Conservation (phyloP, 2,797 vertebrate species). For the Falco peregrinus region DNA sequence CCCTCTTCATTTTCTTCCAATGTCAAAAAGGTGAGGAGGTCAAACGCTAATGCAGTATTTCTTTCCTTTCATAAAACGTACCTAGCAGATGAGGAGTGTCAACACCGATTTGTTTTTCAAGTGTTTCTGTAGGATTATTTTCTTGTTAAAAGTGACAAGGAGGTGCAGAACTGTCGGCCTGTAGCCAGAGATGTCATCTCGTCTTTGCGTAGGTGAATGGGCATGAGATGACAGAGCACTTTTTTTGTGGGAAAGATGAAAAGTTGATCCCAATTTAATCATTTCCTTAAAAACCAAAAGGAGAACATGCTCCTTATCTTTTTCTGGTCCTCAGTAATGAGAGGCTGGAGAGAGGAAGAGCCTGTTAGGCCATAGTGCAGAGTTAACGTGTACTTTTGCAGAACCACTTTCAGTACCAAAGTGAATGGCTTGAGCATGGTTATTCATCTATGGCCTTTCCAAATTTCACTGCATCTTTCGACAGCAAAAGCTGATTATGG, state of each 20-base stretch:
- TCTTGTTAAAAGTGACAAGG: conserved; percentile 71
- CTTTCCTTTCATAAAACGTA: conserved; percentile 10
- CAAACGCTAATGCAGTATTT: conserved; percentile 54
- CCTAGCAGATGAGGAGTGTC: conserved; percentile 67
- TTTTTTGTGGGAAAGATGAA: conserved; percentile 35
- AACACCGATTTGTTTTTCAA: conserved; percentile 64
- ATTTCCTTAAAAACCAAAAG: conserved; percentile 18
- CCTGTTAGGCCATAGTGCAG: background rate
- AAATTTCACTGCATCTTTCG: background rate
- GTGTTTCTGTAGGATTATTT: conserved; percentile 64
- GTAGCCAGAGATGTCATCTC: conserved; percentile 54
- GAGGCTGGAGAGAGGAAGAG: background rate
- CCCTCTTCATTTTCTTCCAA: conserved; percentile 20
- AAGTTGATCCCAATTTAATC: conserved; percentile 12
- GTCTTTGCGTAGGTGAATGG: conserved; percentile 47
- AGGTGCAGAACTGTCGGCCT: conserved; percentile 56
- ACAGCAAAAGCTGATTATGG: background rate
- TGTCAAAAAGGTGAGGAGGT: conserved; percentile 50
- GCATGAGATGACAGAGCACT: conserved; percentile 20
- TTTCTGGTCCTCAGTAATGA: background rate
- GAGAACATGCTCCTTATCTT: background rate
- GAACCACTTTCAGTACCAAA: background rate
- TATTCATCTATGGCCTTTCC: background rate
- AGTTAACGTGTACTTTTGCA: background rate
- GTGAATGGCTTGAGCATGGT: background rate